Evolutionary conservation across 2,888 invertebrate species (phyloP).

Genomic region (Calephelis perditalis): DNA sequence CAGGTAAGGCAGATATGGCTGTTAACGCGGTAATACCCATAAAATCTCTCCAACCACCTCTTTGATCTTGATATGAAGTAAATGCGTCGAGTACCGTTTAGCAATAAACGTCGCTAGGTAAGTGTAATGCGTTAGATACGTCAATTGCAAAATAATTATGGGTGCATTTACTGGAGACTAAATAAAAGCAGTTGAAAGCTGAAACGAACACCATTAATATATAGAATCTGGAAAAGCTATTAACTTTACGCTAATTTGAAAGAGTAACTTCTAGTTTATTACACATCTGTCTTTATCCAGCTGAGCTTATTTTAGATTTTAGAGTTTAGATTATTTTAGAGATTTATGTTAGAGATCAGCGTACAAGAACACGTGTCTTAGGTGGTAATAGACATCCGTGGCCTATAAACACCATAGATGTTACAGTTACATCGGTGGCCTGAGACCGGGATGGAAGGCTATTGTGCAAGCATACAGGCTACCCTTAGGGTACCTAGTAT

Average conservation of each 20-base stretch:
- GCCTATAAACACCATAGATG: too few relatives aligned
- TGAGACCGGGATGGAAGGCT: too few relatives aligned
- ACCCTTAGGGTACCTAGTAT: too few relatives aligned
- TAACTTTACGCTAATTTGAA: constrained; percentile 6
- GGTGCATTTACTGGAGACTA: constrained; percentile 27
- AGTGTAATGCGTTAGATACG: constrained; percentile 33
- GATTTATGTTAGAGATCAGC: too few relatives aligned
- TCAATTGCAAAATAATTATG: constrained; percentile 34
- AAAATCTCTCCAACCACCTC: constrained; percentile 16
- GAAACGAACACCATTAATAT: constrained; percentile 20
- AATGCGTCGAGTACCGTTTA: constrained; percentile 36
- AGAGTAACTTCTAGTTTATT: background rate
- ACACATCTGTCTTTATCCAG: too few relatives aligned
- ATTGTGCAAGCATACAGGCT: too few relatives aligned
- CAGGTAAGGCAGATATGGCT: constrained; percentile 37
- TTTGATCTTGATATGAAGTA: constrained; percentile 38
- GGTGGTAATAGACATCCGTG: too few relatives aligned
- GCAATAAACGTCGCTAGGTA: constrained; percentile 35
- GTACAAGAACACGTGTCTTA: too few relatives aligned
- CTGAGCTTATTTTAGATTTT: too few relatives aligned
- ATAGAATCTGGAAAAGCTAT: constrained; percentile 16
- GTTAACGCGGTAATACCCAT: constrained; percentile 7
- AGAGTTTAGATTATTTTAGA: too few relatives aligned
- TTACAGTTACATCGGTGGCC: too few relatives aligned
- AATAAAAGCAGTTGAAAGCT: constrained; percentile 25